A percentile compares a stretch with the other conserved stretches of the same genome.
Conservation (phyloP, 2,888 invertebrate species). For the Drosophila borealis region DNA sequence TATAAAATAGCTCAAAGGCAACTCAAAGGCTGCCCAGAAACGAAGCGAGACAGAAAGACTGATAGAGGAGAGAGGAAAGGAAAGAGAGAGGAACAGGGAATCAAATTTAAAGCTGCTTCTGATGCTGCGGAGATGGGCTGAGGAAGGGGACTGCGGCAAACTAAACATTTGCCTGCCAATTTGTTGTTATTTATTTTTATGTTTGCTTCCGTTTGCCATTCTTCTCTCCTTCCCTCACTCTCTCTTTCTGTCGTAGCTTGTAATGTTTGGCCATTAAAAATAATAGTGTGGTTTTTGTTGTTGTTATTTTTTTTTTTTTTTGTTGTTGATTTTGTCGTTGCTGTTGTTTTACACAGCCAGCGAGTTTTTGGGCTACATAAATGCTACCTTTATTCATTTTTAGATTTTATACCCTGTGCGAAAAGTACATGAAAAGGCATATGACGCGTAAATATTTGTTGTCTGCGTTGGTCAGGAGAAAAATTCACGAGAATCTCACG, state of each 20-base stretch:
- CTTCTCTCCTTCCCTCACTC: not conserved
- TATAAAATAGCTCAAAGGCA: constrained; percentile 80
- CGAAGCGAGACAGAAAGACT: constrained; percentile 23
- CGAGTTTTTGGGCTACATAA: constrained; percentile 24
- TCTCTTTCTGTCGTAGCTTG: constrained; percentile 46
- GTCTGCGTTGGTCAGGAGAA: not conserved
- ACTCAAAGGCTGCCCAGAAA: constrained; percentile 59
- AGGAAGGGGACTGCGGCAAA: constrained; percentile 58
- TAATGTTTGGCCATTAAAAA: constrained; percentile 79
- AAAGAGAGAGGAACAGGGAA: constrained; percentile 10
- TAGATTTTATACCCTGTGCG: constrained; percentile 20
- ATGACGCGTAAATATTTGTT: not conserved
- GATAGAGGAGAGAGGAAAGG: not conserved
- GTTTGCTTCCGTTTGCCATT: constrained; percentile 52
- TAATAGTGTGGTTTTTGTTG: constrained; percentile 73
- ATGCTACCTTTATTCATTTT: constrained; percentile 22
- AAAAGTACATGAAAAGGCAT: not conserved
- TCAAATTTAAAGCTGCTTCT: constrained; percentile 35
- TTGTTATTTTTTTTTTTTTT: constrained; percentile 19
- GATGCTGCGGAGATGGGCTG: constrained; percentile 12
- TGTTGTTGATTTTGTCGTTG: constrained; percentile 21
- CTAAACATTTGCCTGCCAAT: constrained; percentile 79
- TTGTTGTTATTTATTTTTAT: constrained; percentile 80
- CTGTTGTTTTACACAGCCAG: constrained; percentile 29
- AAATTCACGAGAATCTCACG: not conserved